Conservation (phyloP, 2,888 invertebrate genomes). For the Agriopis leucophaearia region DNA sequence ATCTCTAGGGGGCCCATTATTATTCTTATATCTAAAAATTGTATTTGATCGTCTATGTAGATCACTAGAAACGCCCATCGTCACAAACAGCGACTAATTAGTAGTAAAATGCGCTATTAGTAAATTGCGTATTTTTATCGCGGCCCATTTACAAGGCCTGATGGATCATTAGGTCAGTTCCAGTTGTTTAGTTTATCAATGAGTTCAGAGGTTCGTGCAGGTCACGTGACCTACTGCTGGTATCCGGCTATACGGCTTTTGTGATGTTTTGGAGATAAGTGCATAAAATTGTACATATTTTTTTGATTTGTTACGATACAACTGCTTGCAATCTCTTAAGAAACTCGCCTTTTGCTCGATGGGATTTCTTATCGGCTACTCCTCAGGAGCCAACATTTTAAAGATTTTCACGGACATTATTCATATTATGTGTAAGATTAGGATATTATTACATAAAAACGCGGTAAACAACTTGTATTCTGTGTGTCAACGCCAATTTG, state of each 20-base stretch:
- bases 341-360: no score
- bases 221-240: constrained; percentile 6
- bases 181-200: constrained; percentile 27
- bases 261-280: not conserved
- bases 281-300: not conserved
- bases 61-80: not conserved
- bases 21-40: no score
- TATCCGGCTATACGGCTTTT: not conserved
- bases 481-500: no score
- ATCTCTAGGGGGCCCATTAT: no score
- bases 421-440: no score
- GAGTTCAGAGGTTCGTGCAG: constrained; percentile 9
- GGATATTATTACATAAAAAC: no score
- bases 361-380: no score
- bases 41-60: no score
- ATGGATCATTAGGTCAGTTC: constrained; percentile 37
- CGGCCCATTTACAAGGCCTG: constrained; percentile 46
- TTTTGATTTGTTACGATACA: not conserved
- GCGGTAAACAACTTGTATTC: no score
- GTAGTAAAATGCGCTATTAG: constrained; percentile 55
- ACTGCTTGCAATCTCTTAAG: not conserved
- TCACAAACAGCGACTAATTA: not conserved
- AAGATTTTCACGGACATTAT: no score
- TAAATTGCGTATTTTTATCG: constrained; percentile 53
- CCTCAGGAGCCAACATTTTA: no score